phyloP scores from a whole-genome alignment of 2,888 invertebrate species.

The Ormyrus pomaceus region DNA sequence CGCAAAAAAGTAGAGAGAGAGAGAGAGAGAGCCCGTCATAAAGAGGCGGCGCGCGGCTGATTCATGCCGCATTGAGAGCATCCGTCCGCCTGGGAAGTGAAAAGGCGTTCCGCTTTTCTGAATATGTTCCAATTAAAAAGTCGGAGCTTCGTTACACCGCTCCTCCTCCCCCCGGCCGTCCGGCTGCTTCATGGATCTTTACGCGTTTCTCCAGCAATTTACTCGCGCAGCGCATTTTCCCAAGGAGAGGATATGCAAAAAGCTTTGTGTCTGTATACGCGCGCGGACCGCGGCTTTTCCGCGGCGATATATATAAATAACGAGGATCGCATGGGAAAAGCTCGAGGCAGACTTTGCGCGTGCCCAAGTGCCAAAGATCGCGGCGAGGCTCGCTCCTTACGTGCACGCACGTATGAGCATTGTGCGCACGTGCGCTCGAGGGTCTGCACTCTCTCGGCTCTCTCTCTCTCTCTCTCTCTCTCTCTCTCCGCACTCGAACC shows the following conservation, averaged over 20 bases:
- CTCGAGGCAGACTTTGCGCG: slow-evolving; percentile 13
- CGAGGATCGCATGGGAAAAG: no score
- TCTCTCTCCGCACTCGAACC: no score
- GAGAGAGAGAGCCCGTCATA: not conserved
- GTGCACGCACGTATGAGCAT: slow-evolving; percentile 65
- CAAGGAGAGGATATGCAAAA: no score
- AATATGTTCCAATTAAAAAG: slow-evolving; percentile 76
- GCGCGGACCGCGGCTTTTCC: not conserved
- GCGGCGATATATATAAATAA: not conserved
- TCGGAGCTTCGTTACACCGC: slow-evolving; percentile 74
- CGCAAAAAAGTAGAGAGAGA: not conserved
- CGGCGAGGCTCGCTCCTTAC: slow-evolving; percentile 13
- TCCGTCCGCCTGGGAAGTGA: slow-evolving; percentile 66
- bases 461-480: no score
- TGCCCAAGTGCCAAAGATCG: slow-evolving; percentile 55
- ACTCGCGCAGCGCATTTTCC: not conserved
- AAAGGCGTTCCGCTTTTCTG: slow-evolving; percentile 74
- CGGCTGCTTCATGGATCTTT: slow-evolving; percentile 68
- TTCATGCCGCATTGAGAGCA: slow-evolving; percentile 72
- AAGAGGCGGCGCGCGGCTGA: slow-evolving; percentile 53
- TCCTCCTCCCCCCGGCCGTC: slow-evolving; percentile 24
- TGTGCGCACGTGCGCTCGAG: not conserved
- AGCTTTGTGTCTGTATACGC: not conserved
- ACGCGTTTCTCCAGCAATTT: slow-evolving; percentile 69
- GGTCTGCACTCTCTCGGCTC: no score